Evolutionary conservation across 1,140 invertebrate genomes (phyloP).

Genomic region (Calosoma granatense): DNA sequence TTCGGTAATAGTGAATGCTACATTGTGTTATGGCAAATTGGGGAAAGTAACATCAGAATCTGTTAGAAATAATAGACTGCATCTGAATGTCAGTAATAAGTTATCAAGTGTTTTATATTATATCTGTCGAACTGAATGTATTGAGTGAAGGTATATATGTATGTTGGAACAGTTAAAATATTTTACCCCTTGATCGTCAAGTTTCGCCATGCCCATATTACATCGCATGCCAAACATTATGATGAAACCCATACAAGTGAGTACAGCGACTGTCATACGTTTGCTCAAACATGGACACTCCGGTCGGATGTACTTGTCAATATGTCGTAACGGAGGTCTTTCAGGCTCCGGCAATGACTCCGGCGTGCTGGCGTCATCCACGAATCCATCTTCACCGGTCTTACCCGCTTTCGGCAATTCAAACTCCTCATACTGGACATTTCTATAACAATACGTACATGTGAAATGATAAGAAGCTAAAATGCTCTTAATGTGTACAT

Average conservation of each 20-base stretch:
- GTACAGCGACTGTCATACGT: constrained; percentile 75
- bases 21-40: no score
- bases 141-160: no score
- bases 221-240: constrained; percentile 92
- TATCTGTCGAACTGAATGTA: no score
- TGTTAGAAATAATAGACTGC: no score
- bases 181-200: constrained; percentile 47
- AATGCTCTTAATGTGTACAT: no score
- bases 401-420: constrained; percentile 41
- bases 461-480: no score
- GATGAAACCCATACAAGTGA: constrained; percentile 81
- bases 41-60: no score
- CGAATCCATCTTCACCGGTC: constrained; percentile 39
- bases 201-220: constrained; percentile 94
- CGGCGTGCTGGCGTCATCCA: constrained; percentile 43
- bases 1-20: no score
- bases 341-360: constrained; percentile 62
- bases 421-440: constrained; percentile 48
- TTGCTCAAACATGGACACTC: constrained; percentile 82
- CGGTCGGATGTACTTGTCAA: constrained; percentile 78
- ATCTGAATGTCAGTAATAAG: no score
- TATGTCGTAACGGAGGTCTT: constrained; percentile 70
- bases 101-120: no score
- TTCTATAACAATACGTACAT: no score
- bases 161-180: background rate